Base-by-base conservation (phyloP, 1,140 invertebrate genomes). In the Drosophila prosaltans region DNA sequence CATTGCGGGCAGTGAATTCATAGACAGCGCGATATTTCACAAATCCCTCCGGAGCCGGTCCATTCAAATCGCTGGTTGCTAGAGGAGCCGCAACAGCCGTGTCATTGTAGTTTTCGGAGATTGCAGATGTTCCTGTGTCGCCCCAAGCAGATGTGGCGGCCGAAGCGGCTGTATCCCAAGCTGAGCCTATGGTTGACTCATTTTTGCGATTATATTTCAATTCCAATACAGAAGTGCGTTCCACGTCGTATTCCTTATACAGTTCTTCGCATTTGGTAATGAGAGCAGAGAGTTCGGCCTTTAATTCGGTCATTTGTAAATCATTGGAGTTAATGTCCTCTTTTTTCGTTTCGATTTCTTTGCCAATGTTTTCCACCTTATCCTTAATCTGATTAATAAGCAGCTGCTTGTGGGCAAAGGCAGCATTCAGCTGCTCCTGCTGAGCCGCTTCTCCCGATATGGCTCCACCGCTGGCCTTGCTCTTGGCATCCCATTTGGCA, bases 1-100 rank as follows among this genome's bases (percentile, higher is more conserved):
- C 94, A 91, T 98, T 98, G 70, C 98, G 93, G 0, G 98, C 97
- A 57, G 96, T 96, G 93, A 99, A 99, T 91, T 98, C 97, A 91
- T 98, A 99, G 3, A 99, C 93, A 9, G 97, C 98, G 69, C 97
- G 94, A 92, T 98, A 99, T 91, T 95, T 96, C 6, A 94, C 94
- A 16, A 94, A 93, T n/a, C 93, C 94, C 16, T 93, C 91, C 11
- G 92, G 89, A 41, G 92, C 86, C 24, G 86, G 80, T n/a, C 83
- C 91, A 28, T 74, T 76, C 55, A 85, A 77, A 74, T 93, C 92
- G 54, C 83, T 8, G 74, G 68, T 71, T 40, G 59, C 78, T 6
- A 76, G 66, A 7, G 82, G 64, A 30, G 68, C 72, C 41, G 78
- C 55, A 21, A 59, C 72, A 26, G 61, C 65, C 8, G 83, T 69